Evolutionary conservation across 2,888 invertebrate genomes (phyloP).

Genomic region (Dolichopus griseipennis): DNA sequence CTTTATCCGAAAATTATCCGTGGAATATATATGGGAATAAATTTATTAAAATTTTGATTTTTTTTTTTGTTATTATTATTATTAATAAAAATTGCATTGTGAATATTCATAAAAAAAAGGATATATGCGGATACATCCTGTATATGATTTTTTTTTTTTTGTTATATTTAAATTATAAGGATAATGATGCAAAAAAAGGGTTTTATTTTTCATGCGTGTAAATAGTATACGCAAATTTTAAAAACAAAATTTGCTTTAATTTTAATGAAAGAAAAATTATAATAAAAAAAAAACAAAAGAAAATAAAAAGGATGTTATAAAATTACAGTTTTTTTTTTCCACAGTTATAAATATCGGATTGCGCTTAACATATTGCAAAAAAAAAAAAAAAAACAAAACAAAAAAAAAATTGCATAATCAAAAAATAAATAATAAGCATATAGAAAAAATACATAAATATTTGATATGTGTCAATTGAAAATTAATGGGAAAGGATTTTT

Average conservation of each 20-base stretch:
- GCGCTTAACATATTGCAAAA: neutral
- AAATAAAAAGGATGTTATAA: neutral
- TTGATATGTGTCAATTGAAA: slow-evolving; percentile 2
- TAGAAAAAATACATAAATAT: neutral
- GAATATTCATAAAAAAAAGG: too few relatives aligned
- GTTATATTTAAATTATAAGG: too few relatives aligned
- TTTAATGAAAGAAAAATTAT: neutral
- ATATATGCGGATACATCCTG: too few relatives aligned
- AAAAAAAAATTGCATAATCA: too few relatives aligned
- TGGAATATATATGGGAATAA: too few relatives aligned
- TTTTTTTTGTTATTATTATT: too few relatives aligned
- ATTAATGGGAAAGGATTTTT: neutral
- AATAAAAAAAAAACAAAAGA: neutral
- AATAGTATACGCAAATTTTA: neutral
- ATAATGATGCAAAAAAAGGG: neutral
- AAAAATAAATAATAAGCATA: neutral
- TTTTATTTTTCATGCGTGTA: neutral
- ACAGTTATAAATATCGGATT: neutral
- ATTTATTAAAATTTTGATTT: too few relatives aligned
- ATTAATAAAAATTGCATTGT: too few relatives aligned
- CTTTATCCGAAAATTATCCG: too few relatives aligned
- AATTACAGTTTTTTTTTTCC: neutral
- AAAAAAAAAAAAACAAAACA: too few relatives aligned
- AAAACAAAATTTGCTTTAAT: neutral
- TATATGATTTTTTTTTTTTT: too few relatives aligned